Evolutionary conservation across 2,113 vertebrate genomes (phyloP), one percentile per base, ranked within the genome.

Genomic region (Anser cygnoides): DNA sequence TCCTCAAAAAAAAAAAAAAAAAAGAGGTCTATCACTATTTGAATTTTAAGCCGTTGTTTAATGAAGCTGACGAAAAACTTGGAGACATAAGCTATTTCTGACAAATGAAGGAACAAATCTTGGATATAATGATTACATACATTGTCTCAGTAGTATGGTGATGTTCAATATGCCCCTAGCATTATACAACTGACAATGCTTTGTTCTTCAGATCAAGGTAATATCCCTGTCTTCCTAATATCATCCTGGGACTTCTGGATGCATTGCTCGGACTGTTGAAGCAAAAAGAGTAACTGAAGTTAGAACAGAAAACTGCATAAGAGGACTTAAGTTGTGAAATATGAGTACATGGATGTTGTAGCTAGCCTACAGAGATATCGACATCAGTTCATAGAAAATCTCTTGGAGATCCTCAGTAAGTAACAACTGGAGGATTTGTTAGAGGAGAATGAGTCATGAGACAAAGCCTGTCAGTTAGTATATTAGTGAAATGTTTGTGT

Each of bases 401-500:
- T 92, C 72, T 92, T 84, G n/a, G 49, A 92, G 61, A 44, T 33
- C 9, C 5, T 84, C 90, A 70, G 49, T 86, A 90, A 85, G 49
- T 43, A 93, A 70, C 65, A 97, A 52, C 66, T 87, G 31, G 23
- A 92, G 16, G 29, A 7, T 63, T 92, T 93, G 61, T 84, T 84
- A 92, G 66, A 90, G 66, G 93, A 93, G 90, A 77, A 71, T 25
- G 68, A 87, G 91, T 93, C 74, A 92, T 49, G 59, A 96, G 31
- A 73, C 73, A 70, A 85, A 89, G 9, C 39, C 81, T 95, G 44
- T 79, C 50, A 92, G 43, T 76, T 26, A n/a, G 37, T 83, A 63
- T 92, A 75, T 88, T 93, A 70, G 81, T 92, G 57, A 97, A 97
- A 94, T 85, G 26, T n/a, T 75, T 43, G 95, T 29, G 61, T 39